Evolutionary conservation across 2,888 invertebrate genomes (phyloP).

Genomic region (Eledona agricola): DNA sequence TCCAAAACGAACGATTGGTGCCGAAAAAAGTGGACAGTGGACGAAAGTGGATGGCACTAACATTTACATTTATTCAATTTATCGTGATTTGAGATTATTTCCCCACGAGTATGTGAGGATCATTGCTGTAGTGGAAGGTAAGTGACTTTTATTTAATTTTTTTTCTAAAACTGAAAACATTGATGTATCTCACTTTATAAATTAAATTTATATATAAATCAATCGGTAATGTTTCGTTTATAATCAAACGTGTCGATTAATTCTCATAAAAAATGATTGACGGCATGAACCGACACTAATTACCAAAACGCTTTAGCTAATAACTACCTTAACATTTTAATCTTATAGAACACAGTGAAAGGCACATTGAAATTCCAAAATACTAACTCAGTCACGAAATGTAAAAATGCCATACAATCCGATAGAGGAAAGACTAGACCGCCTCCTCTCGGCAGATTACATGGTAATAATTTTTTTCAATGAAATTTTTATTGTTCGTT

Average conservation of each 20-base stretch:
- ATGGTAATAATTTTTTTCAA: constrained; percentile 1
- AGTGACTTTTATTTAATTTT: constrained; percentile 14
- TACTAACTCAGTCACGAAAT: not conserved
- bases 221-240: too few relatives aligned
- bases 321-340: too few relatives aligned
- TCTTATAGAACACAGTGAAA: too few relatives aligned
- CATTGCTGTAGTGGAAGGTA: constrained; percentile 55
- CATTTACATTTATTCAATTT: constrained; percentile 32
- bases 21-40: constrained; percentile 36
- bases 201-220: constrained; percentile 4
- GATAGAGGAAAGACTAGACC: not conserved
- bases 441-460: not conserved
- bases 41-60: constrained; percentile 36
- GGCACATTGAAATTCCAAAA: too few relatives aligned
- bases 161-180: not conserved
- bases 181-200: not conserved
- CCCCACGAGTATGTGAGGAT: constrained; percentile 50
- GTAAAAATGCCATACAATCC: not conserved
- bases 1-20: not conserved
- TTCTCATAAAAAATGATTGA: too few relatives aligned
- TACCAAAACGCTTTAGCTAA: too few relatives aligned
- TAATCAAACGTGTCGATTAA: too few relatives aligned
- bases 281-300: too few relatives aligned
- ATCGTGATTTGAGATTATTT: constrained; percentile 36
- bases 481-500: constrained; percentile 1